A percentile compares a stretch with the other conserved stretches of the same genome.
Conservation (phyloP, 2,113 vertebrate genomes). For the Pluvianellus socialis region DNA sequence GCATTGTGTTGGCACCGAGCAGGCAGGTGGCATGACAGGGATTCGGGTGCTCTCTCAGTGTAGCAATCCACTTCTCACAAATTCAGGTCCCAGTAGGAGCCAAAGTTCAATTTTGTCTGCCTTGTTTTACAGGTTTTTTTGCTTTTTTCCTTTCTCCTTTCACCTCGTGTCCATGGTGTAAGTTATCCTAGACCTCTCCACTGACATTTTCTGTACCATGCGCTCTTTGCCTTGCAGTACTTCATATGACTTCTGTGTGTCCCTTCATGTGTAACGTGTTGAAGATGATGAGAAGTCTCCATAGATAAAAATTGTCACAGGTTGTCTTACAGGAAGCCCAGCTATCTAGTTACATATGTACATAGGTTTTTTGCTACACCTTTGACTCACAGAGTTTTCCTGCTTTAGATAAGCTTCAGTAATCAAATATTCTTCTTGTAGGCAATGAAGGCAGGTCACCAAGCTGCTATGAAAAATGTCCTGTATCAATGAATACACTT, state of each 20-base stretch:
- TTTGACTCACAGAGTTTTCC: not conserved
- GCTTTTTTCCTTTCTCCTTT: not conserved
- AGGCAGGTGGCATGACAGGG: fast-evolving
- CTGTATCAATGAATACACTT: not conserved
- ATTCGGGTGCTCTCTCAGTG: not conserved
- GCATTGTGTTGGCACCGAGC: fast-evolving
- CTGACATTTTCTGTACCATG: not conserved
- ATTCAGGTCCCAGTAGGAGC: not conserved
- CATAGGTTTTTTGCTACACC: not conserved
- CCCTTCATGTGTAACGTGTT: not conserved
- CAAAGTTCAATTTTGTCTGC: not conserved
- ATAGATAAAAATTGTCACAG: not conserved
- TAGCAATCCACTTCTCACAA: not conserved
- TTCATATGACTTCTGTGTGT: not conserved
- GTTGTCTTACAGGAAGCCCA: not conserved
- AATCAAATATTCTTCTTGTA: not conserved
- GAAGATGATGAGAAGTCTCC: not conserved
- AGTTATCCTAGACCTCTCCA: not conserved
- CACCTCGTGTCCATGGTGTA: not conserved
- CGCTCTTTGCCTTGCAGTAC: not conserved
- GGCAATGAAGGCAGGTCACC: not conserved
- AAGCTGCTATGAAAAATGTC: not conserved
- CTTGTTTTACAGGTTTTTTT: not conserved
- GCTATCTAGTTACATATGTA: not conserved
- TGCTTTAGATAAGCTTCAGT: not conserved